These are phyloP conservation scores for Phylloscopus trochiloides DNA, from an alignment of 2,113 vertebrate species.

Conservation along the genomic window DNA sequence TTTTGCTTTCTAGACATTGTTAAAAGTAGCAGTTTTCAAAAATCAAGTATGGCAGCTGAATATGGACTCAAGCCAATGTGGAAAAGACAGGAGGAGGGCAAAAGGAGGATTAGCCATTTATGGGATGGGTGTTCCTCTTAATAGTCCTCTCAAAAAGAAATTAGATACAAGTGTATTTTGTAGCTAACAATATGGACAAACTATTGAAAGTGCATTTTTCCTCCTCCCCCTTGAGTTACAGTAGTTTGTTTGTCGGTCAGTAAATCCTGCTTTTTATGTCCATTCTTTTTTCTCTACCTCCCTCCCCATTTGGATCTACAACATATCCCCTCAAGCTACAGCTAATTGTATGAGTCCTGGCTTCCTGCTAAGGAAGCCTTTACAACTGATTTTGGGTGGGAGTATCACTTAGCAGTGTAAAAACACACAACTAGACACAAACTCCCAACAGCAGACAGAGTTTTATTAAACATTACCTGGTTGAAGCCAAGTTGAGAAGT, in stretches of 20 bases:
- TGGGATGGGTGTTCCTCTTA: conserved; percentile 22
- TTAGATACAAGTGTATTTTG: conserved; percentile 22
- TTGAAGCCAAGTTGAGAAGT: conserved; percentile 51
- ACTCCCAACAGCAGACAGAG: not conserved
- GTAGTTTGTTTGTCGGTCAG: conserved; percentile 60
- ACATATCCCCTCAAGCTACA: conserved; percentile 43
- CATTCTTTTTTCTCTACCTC: not conserved
- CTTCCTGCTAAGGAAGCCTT: conserved; percentile 64
- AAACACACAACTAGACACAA: conserved; percentile 26
- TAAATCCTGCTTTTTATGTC: conserved; percentile 57
- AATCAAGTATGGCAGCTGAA: conserved; percentile 56
- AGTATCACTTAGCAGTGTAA: conserved; percentile 43
- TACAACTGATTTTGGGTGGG: conserved; percentile 39
- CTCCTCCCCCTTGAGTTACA: conserved; percentile 63
- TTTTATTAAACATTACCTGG: conserved; percentile 5
- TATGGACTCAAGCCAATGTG: conserved; percentile 36
- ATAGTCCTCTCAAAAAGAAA: not conserved
- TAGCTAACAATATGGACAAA: conserved; percentile 59
- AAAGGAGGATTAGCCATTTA: conserved; percentile 22
- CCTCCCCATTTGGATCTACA: conserved; percentile 21
- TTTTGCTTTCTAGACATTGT: not conserved
- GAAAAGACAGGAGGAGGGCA: conserved; percentile 13
- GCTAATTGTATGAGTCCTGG: not conserved
- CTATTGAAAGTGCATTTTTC: conserved; percentile 75
- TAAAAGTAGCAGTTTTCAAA: conserved; percentile 51